Base-by-base conservation (phyloP, 2,113 vertebrate genomes). In the Hemicordylus capensis region DNA sequence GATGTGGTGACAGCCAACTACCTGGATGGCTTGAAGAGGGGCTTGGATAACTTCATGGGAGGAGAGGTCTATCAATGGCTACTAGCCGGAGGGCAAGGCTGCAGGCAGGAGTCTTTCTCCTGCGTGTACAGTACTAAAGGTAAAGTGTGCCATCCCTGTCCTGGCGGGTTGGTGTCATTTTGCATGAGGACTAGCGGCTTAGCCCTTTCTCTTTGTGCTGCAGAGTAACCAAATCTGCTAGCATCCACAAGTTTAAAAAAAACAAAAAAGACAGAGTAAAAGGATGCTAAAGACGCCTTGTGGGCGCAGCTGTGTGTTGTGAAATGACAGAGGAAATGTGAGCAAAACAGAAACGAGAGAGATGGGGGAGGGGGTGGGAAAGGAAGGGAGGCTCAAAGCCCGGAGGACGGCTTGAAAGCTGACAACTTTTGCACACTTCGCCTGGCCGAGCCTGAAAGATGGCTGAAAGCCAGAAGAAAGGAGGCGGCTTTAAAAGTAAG, bases 401-500 rank as follows among this genome's bases (percentile, higher is more conserved):
- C 8, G 79, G 46, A 70, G 0, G 77, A 81, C 69, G 86, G 79
- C 87, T 63, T 70, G 76, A n/a, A 72, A 48, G 9, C 69, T 48
- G 12, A 77, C 4, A 58, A 37, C 42, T 22, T 87, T 89, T 46
- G 85, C 83, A n/a, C 64, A 73, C 73, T 82, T 31, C 72, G 20
- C 0, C 66, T 1, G 0, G 75, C 9, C 0, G 0, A 80, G 2
- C 0, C 0, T 0, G 84, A 70, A 85, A 84, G 86, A 97, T 97
- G 96, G 95, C 92, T 0, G 96, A 97, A 76, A 80, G 74, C 48
- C 88, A 95, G 91, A 97, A 89, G 93, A 96, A 91, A 85, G 77
- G 91, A 70, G 61, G 87, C 81, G 88, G 85, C 92, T 96, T 84
- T 72, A 97, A 96, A 92, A 96, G 97, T 97, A 92, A 97, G 97